A percentile compares a stretch with the other conserved stretches of the same genome.
phyloP scores from a whole-genome alignment of 2,113 vertebrate genomes.

The Gadus macrocephalus region DNA sequence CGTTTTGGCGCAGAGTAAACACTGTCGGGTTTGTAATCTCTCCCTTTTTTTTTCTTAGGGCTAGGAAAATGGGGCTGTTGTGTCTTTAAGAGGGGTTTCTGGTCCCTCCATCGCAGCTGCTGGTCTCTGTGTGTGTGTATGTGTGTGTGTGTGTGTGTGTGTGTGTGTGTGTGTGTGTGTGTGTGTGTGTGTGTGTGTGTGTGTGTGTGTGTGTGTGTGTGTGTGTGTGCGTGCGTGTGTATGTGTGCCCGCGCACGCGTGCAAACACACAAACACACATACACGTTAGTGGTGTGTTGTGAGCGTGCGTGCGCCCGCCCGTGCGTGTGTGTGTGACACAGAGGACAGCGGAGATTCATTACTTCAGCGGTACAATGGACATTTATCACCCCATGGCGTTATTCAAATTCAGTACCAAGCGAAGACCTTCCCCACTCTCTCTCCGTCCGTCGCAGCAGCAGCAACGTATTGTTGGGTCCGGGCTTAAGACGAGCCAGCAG shows the following conservation, averaged over 20 bases:
- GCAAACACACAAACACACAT: too few species aligned
- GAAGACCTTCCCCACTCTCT: slow-evolving; percentile 89
- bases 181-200: slow-evolving; percentile 64
- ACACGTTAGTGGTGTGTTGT: too few species aligned
- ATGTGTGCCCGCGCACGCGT: slow-evolving; percentile 39
- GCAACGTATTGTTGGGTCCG: slow-evolving; percentile 85
- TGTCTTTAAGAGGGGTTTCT: slow-evolving; percentile 97
- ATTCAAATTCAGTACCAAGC: slow-evolving; percentile 99
- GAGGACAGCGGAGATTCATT: slow-evolving; percentile 98
- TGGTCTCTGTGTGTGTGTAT: slow-evolving; percentile 73
- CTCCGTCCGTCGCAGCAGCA: slow-evolving; percentile 79
- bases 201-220: slow-evolving; percentile 60
- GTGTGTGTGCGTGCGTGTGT: slow-evolving; percentile 65
- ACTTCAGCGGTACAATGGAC: slow-evolving; percentile 98
- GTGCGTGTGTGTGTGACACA: slow-evolving; percentile 74
- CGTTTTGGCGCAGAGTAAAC: slow-evolving; percentile 65
- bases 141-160: slow-evolving; percentile 64
- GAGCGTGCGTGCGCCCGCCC: slow-evolving; percentile 42
- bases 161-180: slow-evolving; percentile 50
- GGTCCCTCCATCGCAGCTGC: slow-evolving; percentile 94
- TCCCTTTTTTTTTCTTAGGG: slow-evolving; percentile 26
- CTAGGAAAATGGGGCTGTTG: slow-evolving; percentile 81
- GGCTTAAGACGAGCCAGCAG: slow-evolving; percentile 80
- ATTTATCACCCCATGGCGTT: slow-evolving; percentile 99
- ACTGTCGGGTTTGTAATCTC: slow-evolving; percentile 76